Percentiles rank a stretch among this genome's conserved stretches.
Conservation (phyloP, 2,113 vertebrate species). For the Sorex araneus region DNA sequence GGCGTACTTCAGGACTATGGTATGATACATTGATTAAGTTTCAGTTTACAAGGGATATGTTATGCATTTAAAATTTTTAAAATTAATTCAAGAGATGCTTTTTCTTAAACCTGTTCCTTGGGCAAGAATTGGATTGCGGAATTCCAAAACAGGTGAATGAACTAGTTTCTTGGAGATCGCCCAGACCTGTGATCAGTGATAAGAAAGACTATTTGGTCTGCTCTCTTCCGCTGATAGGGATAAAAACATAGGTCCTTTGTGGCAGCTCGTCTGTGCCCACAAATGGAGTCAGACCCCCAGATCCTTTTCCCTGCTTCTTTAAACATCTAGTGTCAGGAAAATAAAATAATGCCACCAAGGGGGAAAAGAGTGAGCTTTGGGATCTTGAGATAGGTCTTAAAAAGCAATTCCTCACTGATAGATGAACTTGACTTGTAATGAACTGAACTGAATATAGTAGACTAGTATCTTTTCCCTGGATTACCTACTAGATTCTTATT, state of each 20-base stretch:
- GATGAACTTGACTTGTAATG: not conserved
- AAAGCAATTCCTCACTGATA: not conserved
- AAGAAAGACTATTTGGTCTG: not conserved
- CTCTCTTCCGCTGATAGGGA: not conserved
- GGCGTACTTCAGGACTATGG: not conserved
- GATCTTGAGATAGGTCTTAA: conserved; percentile 4
- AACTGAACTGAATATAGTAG: conserved; percentile 10
- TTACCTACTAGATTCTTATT: not conserved
- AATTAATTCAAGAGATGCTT: too few relatives aligned
- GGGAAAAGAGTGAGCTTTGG: not conserved
- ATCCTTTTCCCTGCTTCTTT: not conserved
- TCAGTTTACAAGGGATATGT: not conserved
- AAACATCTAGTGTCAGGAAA: not conserved
- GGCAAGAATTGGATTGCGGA: not conserved
- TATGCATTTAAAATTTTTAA: not conserved
- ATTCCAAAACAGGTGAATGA: not conserved
- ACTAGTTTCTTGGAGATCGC: not conserved
- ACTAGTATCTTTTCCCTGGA: not conserved
- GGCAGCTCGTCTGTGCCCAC: not conserved
- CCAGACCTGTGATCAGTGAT: not conserved
- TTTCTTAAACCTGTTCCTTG: not conserved
- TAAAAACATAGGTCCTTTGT: not conserved
- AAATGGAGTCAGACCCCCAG: not conserved
- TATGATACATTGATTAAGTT: not conserved
- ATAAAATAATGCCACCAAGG: not conserved